Conservation (phyloP, 53 echinoderm and acorn worm genomes). For the Hippasteria phrygiana region DNA sequence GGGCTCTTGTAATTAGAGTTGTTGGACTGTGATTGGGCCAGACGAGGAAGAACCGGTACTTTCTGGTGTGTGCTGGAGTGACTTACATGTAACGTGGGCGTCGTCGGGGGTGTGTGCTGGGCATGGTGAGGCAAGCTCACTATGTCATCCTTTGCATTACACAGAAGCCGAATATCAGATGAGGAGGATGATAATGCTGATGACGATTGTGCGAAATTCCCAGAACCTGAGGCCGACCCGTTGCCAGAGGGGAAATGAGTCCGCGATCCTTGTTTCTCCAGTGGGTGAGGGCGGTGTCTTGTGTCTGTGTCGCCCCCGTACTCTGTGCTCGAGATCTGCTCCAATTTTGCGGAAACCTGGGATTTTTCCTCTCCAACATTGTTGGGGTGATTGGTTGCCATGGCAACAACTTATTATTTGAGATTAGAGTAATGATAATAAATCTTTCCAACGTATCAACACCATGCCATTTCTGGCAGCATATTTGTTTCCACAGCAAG, state of each 20-base stretch:
- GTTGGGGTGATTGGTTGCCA: background rate
- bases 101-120: background rate
- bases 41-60: background rate
- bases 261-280: slow-evolving; percentile 40
- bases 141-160: background rate
- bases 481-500: background rate
- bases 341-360: background rate
- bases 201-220: background rate
- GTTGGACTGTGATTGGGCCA: background rate
- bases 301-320: slow-evolving; percentile 5
- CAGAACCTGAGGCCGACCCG: background rate
- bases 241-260: slow-evolving; percentile 29
- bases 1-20: background rate
- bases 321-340: background rate
- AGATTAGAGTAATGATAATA: background rate
- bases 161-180: background rate
- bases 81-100: background rate
- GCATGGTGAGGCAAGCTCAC: background rate
- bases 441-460: background rate
- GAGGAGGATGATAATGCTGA: background rate
- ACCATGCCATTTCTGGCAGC: background rate
- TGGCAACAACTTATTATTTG: background rate
- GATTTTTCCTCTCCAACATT: background rate
- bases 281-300: slow-evolving; percentile 34
- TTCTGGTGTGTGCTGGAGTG: slow-evolving; percentile 10